Base-by-base conservation (phyloP, 2,797 vertebrate genomes). In the Oreochromis grahami region DNA sequence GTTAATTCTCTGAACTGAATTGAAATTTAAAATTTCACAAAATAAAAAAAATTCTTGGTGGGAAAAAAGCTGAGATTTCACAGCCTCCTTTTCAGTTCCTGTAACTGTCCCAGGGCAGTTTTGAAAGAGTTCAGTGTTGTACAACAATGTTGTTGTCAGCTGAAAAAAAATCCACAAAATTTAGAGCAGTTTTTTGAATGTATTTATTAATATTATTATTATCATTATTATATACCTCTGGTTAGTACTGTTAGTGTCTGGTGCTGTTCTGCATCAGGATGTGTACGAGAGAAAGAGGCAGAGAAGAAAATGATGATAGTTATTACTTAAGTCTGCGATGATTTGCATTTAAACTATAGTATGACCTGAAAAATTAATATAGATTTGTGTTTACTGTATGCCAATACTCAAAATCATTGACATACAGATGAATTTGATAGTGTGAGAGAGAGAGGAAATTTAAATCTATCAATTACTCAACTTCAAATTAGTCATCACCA, bases 1-100 rank as follows among this genome's bases (percentile, higher is more conserved):
- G 21, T 45, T 70, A 15, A 70, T 43, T 50, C 19, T 19, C 8
- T 50, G 38, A 26, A 21, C 6, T 43, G n/a, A 68, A 43, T 15
- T 43, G n/a, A 41, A 0, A 24, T 41, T 24, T 65, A 0, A 68
- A 43, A 41, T 43, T 70, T 43, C 13, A 26, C 1, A 17, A 43
- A 24, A 26, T 24, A 26, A 43, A 43, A 65, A 4, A 1, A 0
- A 0, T 36, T 70, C 21, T 68, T 9, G 3, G 38, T 24, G 13
- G 63, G 5, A 38, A 38, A 65, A 0, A 65, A n/a, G n/a, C n/a
- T n/a, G 60, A 65, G 34, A 65, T 65, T 65, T 21, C 36, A 14
- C 34, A 41, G 5, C 2, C 2, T 63, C 11, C 4, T 21, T 24
- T 41, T 68, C n/a, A 0, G 12, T 68, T 24, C 63, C 13, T 6